Evolutionary conservation across 2,113 vertebrate species (phyloP), one percentile per base, ranked within the genome.

Genomic region (Nymphicus hollandicus): DNA sequence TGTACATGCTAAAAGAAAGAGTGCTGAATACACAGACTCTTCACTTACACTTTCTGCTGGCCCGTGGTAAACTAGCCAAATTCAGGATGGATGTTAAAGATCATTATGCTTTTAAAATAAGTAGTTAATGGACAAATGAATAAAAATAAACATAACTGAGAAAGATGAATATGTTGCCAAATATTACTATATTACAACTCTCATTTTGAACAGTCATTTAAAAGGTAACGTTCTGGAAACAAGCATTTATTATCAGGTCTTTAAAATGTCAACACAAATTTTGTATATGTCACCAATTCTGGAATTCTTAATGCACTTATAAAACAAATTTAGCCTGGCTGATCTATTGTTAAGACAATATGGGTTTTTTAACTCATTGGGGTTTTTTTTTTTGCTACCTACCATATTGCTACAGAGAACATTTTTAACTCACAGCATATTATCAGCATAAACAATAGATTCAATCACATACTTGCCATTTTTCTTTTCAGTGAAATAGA

Each of bases 401-500:
- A 85, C 37, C 56, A 35, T 84, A 76, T 84, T 83, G n/a, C 72
- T 64, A 81, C 18, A 72, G 44, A 79, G 68, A 88, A 70, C 9
- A 85, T 86, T 95, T 96, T 90, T 72, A 86, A 88, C 63, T 86
- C 43, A 64, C 81, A 78, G 79, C 44, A 70, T 86, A 86, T 73
- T 81, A 80, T 50, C 83, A 89, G 79, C 44, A 94, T 70, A 81
- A 95, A 81, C 68, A 89, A 78, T 53, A 92, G 79, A 72, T 91
- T 78, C 55, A 80, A 17, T 41, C 78, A 92, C 70, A 86, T 94
- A 95, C 74, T 83, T 95, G 72, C 64, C 74, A 69, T 78, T 92
- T 96, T 93, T 87, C 65, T 78, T 95, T 91, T n/a, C 69, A 88
- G 47, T 52, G 56, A 79, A 89, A 82, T 14, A 33, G 33, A 96